Evolutionary conservation across 1,140 invertebrate species (phyloP), one percentile per base, ranked within the genome.

Genomic region (Diachasma alloeum): DNA sequence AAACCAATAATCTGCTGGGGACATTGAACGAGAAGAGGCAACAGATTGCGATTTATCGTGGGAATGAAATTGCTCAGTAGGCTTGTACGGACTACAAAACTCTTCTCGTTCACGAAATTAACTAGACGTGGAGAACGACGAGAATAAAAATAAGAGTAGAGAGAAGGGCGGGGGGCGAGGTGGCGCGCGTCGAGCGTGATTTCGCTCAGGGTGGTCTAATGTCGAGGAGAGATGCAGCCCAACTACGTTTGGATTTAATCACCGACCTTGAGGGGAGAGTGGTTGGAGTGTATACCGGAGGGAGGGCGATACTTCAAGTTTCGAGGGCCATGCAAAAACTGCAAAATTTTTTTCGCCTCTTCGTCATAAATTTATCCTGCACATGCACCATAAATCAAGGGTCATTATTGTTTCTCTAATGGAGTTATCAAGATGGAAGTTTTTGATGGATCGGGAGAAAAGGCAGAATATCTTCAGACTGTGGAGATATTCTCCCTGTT

Each of bases 121-220:
- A 75, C 73, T 75, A 75, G 63, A 44, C 44, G 39, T 48, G 73
- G 22, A 68, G 73, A 68, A 39, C 17, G 31, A 42, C 11, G 48
- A 56, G 17, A 48, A 22, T 67, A 42, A 69, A 44, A 73, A 24
- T 10, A 72, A 13, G 4, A 67, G n/a, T 69, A 67, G 48, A 36
- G 56, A 11, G 71, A 53, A 63, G 22, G 24, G 17, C n/a, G 15
- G 24, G 11, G 5, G 39, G 22, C 24, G 24, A 39, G 26, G 46
- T 42, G 59, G 48, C 48, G 74, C 72, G 26, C 67, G 68, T 71
- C 68, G 46, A 76, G 48, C 48, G 67, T 76, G 67, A 71, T 76
- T 76, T 71, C 67, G 66, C 74, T 74, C 78, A 79, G 75, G 78
- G 78, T 79, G 78, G 78, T 79, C 78, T 66, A 63, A 19, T 48